phyloP scores from a whole-genome alignment of 2,888 invertebrate genomes.

The Callyntrura sp. region DNA sequence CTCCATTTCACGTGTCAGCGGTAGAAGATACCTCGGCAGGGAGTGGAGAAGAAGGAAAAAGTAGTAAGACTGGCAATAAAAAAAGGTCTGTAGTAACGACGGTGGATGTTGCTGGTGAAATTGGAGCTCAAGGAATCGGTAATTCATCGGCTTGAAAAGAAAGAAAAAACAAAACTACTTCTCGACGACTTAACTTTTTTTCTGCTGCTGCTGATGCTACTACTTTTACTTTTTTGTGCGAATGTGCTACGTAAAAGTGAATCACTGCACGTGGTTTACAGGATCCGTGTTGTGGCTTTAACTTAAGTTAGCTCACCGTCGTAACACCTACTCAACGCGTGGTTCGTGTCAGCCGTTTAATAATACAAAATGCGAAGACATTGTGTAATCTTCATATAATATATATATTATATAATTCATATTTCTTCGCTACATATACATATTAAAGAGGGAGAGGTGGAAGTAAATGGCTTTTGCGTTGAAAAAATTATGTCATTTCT shows the following conservation, averaged over 20 bases:
- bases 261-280: background rate
- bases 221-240: background rate
- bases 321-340: background rate
- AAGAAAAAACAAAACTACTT: conserved; percentile 14
- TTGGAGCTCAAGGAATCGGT: conserved; percentile 15
- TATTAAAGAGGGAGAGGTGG: too few species aligned
- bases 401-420: too few species aligned
- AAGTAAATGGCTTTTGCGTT: too few species aligned
- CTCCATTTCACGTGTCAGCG: conserved; percentile 72
- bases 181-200: conserved; percentile 10
- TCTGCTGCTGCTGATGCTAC: background rate
- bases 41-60: conserved; percentile 37
- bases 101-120: background rate
- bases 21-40: conserved; percentile 50
- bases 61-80: conserved; percentile 52
- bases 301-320: background rate
- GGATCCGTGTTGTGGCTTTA: background rate
- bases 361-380: too few species aligned
- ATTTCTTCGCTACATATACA: too few species aligned
- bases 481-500: too few species aligned
- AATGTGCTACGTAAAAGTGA: background rate
- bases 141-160: conserved; percentile 32
- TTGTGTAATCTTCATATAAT: too few species aligned
- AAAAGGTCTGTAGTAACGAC: conserved; percentile 26
- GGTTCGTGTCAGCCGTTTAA: too few species aligned